phyloP scores from a whole-genome alignment of 2,113 vertebrate genomes.

The Corythaixoides concolor region DNA sequence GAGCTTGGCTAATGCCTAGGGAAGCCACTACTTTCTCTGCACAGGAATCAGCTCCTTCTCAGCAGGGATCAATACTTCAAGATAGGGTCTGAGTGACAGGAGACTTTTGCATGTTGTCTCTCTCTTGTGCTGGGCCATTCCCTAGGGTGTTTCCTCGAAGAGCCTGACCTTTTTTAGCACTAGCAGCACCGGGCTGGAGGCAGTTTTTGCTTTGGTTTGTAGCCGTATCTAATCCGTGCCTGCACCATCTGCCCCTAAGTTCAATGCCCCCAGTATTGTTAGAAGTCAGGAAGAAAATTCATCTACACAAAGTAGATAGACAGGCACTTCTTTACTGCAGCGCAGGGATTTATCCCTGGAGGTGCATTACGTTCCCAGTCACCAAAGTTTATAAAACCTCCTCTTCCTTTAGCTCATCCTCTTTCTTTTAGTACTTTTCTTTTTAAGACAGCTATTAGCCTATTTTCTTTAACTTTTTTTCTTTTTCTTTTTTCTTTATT shows the following conservation, averaged over 20 bases:
- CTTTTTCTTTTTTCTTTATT: no score
- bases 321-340: no score
- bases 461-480: no score
- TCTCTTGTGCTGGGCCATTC: neutral
- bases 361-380: no score
- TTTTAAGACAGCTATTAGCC: no score
- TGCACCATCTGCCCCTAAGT: neutral
- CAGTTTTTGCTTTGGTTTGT: neutral
- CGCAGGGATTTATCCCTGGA: no score
- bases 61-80: neutral
- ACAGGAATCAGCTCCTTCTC: neutral
- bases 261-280: neutral
- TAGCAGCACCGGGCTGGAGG: neutral
- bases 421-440: no score
- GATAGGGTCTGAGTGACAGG: neutral
- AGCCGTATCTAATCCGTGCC: neutral
- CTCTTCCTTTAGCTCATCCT: no score
- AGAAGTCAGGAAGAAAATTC: no score
- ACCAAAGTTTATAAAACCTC: no score
- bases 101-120: neutral
- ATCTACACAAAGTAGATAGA: no score
- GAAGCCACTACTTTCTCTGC: neutral
- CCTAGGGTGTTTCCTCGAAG: neutral
- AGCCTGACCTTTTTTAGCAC: neutral
- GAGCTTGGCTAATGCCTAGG: neutral